Percentiles rank a stretch among this genome's conserved stretches.
Conservation (phyloP, 2,113 vertebrate species). For the Cyphomyrus plagiostoma region DNA sequence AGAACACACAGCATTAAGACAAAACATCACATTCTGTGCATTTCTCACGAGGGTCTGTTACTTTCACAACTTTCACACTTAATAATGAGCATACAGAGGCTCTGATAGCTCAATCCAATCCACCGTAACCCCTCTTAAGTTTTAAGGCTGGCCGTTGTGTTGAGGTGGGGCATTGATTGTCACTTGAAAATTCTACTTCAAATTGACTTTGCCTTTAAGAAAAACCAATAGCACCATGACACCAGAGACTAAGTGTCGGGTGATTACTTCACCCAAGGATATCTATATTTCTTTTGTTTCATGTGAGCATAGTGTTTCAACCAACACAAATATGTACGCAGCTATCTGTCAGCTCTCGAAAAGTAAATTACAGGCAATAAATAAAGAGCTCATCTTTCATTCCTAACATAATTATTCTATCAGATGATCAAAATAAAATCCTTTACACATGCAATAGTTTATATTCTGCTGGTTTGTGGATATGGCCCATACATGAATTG, state of each 20-base stretch:
- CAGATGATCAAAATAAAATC: neutral
- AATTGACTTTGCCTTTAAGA: neutral
- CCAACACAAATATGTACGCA: neutral
- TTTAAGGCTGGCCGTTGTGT: neutral
- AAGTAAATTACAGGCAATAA: neutral
- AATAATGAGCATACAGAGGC: neutral
- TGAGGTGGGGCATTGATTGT: neutral
- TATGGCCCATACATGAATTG: neutral
- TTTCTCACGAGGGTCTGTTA: neutral
- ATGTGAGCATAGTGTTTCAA: neutral
- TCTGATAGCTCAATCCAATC: neutral
- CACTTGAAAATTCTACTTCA: neutral
- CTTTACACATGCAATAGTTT: neutral
- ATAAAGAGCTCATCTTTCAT: neutral
- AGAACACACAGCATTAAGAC: neutral
- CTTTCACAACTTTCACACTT: neutral
- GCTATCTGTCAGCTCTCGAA: neutral
- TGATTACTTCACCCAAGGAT: neutral
- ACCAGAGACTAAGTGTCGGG: neutral
- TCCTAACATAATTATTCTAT: neutral
- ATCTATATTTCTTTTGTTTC: neutral
- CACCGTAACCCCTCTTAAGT: neutral
- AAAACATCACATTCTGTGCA: neutral
- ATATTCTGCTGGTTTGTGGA: neutral
- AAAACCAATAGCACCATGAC: neutral